Evolutionary conservation across 2,113 vertebrate genomes (phyloP), one percentile per base, ranked within the genome.

Genomic region (Upupa epops): DNA sequence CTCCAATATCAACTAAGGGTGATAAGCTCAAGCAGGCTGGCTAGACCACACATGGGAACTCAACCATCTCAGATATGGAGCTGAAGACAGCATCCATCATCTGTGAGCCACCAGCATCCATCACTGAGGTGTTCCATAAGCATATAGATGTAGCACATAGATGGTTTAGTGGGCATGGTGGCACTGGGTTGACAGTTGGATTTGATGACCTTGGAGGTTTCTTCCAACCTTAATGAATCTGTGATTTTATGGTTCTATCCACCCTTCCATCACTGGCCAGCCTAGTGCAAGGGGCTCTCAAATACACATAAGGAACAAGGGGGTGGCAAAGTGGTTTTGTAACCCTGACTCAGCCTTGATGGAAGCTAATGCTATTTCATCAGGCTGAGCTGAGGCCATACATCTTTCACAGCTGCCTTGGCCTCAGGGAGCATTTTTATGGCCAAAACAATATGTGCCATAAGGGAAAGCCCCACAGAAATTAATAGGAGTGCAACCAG

Each of bases 401-500:
- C 1, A 1, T 61, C 90, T 94, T 93, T 91, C 83, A 64, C 11
- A 42, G 90, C n/a, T 83, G 77, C 10, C 55, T 82, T 90, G 75
- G 90, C 92, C 63, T 82, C 46, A 52, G 70, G 81, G 86, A 94
- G 59, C 45, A 66, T 74, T 92, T 96, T 96, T 90, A 90, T 52
- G 59, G 83, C 68, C 83, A 87, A 93, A 95, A 92, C 87, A 89
- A 92, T 92, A 90, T 0, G 1, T 66, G 95, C 70, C 93, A 89
- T 87, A 73, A 90, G 81, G 88, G 87, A 82, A 96, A 96, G 68
- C 52, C 79, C 64, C 60, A 63, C 26, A 70, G 45, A 95, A 92
- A 88, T 95, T 88, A 94, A 88, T 71, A 83, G 86, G 78, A 89
- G 63, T 85, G 78, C 74, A 89, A 96, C 84, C 74, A 89, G 93